Conservation (phyloP, 2,888 invertebrate genomes). For the Cephus spinipes region DNA sequence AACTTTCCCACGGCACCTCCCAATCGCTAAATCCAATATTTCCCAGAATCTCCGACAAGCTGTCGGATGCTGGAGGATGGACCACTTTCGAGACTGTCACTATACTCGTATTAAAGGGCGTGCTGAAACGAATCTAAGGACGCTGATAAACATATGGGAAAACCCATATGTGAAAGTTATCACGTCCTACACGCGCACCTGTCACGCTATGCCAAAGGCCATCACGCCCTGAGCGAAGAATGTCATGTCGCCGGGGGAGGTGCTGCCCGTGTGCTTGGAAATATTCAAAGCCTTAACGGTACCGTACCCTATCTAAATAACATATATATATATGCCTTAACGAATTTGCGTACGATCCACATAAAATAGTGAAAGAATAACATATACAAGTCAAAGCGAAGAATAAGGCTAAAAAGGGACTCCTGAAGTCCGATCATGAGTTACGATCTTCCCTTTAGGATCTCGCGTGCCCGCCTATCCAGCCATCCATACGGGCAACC, state of each 20-base stretch:
- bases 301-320: not conserved
- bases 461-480: slow-evolving; percentile 16
- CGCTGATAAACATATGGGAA: not conserved
- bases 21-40: not conserved
- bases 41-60: not conserved
- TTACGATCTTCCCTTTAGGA: slow-evolving; percentile 30
- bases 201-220: not conserved
- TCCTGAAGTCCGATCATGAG: slow-evolving; percentile 14
- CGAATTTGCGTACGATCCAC: not conserved
- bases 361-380: not conserved
- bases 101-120: not conserved
- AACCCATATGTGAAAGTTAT: not conserved
- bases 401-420: not conserved
- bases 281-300: not conserved
- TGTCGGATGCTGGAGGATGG: not conserved
- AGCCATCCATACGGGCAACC: not conserved
- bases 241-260: not conserved
- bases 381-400: not conserved
- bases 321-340: not conserved
- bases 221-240: not conserved
- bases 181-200: not conserved
- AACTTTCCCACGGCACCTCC: not conserved
- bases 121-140: not conserved
- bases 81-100: not conserved
- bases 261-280: not conserved